Evolutionary conservation across 2,797 vertebrate species (phyloP).

Genomic region (Astyanax mexicanus): DNA sequence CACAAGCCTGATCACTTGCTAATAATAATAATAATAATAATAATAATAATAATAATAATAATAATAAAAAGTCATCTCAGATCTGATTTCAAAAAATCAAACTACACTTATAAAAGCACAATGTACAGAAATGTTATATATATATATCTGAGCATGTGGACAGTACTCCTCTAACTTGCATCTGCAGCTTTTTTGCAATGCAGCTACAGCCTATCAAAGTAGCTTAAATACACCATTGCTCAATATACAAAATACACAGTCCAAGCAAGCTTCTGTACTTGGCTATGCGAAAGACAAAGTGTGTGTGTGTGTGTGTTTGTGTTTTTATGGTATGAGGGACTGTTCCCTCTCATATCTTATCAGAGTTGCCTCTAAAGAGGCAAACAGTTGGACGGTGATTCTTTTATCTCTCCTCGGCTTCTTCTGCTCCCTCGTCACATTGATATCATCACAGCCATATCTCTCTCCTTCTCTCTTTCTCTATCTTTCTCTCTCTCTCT

Average conservation of each 20-base stretch:
- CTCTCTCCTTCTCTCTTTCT: slow-evolving; percentile 42
- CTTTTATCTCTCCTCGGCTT: slow-evolving; percentile 55
- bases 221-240: background rate
- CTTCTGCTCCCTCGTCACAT: slow-evolving; percentile 60
- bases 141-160: background rate
- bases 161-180: background rate
- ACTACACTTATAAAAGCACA: too few relatives aligned
- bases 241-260: background rate
- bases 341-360: slow-evolving; percentile 61
- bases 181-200: background rate
- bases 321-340: slow-evolving; percentile 51
- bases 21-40: too few relatives aligned
- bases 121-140: background rate
- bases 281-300: background rate
- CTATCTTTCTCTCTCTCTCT: slow-evolving; percentile 29
- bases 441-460: slow-evolving; percentile 61
- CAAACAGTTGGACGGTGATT: slow-evolving; percentile 48
- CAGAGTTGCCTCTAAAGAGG: slow-evolving; percentile 57
- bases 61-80: too few relatives aligned
- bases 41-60: background rate
- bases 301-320: slow-evolving; percentile 11
- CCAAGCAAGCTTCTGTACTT: background rate
- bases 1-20: too few relatives aligned
- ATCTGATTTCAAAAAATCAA: too few relatives aligned
- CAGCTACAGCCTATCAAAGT: slow-evolving; percentile 8